Conservation (phyloP, 2,888 invertebrate genomes). For the Craniophora ligustri region DNA sequence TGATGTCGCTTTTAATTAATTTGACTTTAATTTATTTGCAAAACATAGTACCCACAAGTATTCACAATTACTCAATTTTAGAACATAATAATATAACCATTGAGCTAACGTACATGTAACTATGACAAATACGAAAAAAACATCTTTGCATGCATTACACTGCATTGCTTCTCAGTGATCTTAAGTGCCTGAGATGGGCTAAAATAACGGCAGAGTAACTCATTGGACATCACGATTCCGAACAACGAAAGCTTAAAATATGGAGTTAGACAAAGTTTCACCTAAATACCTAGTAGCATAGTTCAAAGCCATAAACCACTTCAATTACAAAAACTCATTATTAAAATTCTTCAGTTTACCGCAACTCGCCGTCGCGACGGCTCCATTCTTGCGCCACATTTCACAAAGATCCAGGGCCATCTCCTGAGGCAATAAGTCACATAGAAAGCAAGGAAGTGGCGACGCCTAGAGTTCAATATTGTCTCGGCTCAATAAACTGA, state of each 20-base stretch:
- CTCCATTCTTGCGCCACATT: slow-evolving; percentile 56
- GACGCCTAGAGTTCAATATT: slow-evolving; percentile 58
- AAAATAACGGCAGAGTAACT: too few species aligned
- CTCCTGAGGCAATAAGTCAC: slow-evolving; percentile 68
- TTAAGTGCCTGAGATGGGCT: too few species aligned
- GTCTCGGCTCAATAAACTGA: slow-evolving; percentile 74
- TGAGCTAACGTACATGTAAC: too few species aligned
- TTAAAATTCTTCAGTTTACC: slow-evolving; percentile 34
- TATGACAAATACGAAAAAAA: too few species aligned
- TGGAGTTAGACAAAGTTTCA: background rate
- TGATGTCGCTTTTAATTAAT: too few species aligned
- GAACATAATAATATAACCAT: too few species aligned
- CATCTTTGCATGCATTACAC: too few species aligned
- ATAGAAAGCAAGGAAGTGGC: slow-evolving; percentile 74
- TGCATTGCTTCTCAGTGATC: too few species aligned
- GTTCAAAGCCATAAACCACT: slow-evolving; percentile 16
- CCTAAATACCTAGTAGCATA: slow-evolving; percentile 23
- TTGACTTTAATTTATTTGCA: too few species aligned
- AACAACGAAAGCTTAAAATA: background rate
- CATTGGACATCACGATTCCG: too few species aligned
- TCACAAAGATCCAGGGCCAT: slow-evolving; percentile 54
- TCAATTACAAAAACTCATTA: slow-evolving; percentile 31
- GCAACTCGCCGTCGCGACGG: slow-evolving; percentile 45
- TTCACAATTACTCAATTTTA: too few species aligned
- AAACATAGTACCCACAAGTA: too few species aligned